Percentiles rank a stretch among this genome's conserved stretches.
These are phyloP conservation scores for Acanthacorydalis orientalis DNA, from an alignment of 2,888 invertebrate species.

Conservation along the genomic window DNA sequence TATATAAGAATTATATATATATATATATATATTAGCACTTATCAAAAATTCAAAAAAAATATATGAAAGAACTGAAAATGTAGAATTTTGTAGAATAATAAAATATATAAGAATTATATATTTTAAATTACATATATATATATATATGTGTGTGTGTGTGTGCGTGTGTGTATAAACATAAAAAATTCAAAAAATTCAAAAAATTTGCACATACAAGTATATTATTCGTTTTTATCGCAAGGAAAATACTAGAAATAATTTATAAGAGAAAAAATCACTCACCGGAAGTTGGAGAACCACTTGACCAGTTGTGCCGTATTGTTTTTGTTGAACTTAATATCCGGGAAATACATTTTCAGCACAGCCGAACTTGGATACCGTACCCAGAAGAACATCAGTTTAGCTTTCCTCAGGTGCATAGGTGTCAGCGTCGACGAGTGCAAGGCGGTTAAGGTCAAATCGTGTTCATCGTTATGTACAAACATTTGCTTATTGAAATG, in stretches of 20 bases:
- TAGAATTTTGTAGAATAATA: too few relatives aligned
- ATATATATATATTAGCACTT: too few relatives aligned
- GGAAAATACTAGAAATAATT: not conserved
- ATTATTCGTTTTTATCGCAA: not conserved
- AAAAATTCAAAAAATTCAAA: too few relatives aligned
- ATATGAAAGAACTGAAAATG: too few relatives aligned
- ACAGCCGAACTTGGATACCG: slow-evolving; percentile 98
- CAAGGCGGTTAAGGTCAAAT: slow-evolving; percentile 67
- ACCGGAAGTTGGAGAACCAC: slow-evolving; percentile 99
- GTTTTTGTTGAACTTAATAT: slow-evolving; percentile 99
- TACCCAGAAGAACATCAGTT: slow-evolving; percentile 99
- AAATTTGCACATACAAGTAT: not conserved
- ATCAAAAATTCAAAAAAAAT: too few relatives aligned
- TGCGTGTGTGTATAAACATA: too few relatives aligned
- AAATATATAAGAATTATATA: too few relatives aligned
- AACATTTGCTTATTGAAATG: slow-evolving; percentile 9
- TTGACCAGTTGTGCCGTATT: slow-evolving; percentile 99
- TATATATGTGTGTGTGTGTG: too few relatives aligned
- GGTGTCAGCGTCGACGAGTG: slow-evolving; percentile 94
- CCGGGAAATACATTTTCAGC: slow-evolving; percentile 99
- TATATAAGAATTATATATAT: too few relatives aligned
- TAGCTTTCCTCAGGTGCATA: slow-evolving; percentile 99
- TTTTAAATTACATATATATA: too few relatives aligned
- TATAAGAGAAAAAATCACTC: slow-evolving; percentile 27
- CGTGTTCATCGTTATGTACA: slow-evolving; percentile 5